phyloP scores from a whole-genome alignment of 2,888 invertebrate species.

The Serrognathus titanus region DNA sequence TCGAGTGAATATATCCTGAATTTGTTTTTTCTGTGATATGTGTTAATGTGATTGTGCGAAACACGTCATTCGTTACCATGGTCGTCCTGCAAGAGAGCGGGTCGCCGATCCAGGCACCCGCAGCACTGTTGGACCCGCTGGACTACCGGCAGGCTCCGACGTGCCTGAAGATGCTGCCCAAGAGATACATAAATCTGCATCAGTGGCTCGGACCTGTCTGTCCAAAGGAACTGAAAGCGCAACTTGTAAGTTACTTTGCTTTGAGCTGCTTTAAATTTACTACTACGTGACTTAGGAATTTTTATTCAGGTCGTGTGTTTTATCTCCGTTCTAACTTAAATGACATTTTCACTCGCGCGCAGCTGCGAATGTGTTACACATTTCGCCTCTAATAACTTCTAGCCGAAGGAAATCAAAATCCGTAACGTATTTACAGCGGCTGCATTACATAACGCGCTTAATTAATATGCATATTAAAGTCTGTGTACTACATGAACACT shows the following conservation, averaged over 20 bases:
- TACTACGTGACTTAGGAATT: too few relatives aligned
- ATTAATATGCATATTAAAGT: too few relatives aligned
- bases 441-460: too few relatives aligned
- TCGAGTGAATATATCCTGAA: not conserved
- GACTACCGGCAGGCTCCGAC: conserved; percentile 81
- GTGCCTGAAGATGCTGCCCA: conserved; percentile 85
- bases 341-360: too few relatives aligned
- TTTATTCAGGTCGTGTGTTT: too few relatives aligned
- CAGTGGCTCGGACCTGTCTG: conserved; percentile 83
- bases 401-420: too few relatives aligned
- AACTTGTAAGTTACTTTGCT: conserved; percentile 61
- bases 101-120: conserved; percentile 58
- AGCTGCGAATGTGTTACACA: too few relatives aligned
- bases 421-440: too few relatives aligned
- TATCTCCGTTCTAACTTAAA: too few relatives aligned
- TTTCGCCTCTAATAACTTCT: too few relatives aligned
- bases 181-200: conserved; percentile 86
- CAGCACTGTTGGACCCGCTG: conserved; percentile 60
- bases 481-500: too few relatives aligned
- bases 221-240: conserved; percentile 76
- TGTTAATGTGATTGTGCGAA: conserved; percentile 15
- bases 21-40: conserved; percentile 12
- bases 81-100: conserved; percentile 73
- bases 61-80: conserved; percentile 47
- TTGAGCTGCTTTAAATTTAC: too few relatives aligned